phyloP scores from a whole-genome alignment of 2,113 vertebrate species.

The Bettongia penicillata region DNA sequence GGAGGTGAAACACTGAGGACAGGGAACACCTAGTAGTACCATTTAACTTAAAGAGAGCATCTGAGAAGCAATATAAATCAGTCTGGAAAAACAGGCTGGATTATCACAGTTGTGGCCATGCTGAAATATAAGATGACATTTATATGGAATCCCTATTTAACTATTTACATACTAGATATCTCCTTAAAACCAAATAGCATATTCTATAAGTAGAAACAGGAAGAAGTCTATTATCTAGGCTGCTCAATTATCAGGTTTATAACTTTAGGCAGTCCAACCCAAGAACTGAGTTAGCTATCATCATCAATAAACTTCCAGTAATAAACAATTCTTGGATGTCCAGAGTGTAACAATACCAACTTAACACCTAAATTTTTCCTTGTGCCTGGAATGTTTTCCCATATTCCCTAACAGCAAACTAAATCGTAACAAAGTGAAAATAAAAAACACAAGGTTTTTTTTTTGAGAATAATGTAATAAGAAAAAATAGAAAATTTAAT shows the following conservation, averaged over 20 bases:
- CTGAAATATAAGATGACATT: not conserved
- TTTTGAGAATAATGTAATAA: not conserved
- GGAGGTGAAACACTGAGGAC: not conserved
- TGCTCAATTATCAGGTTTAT: not conserved
- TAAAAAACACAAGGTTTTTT: not conserved
- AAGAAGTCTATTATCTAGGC: not conserved
- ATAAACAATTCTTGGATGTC: not conserved
- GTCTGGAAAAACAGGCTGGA: not conserved
- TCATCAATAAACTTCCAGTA: not conserved
- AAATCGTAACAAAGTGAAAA: not conserved
- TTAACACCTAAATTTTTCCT: not conserved
- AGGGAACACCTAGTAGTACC: not conserved
- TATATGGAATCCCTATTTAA: not conserved
- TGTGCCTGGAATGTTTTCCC: conserved; percentile 7
- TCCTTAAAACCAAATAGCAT: not conserved
- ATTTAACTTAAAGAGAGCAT: not conserved
- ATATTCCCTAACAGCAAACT: not conserved
- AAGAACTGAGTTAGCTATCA: conserved; percentile 20
- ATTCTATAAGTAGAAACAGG: not conserved
- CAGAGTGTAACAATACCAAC: not conserved
- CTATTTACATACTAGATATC: not conserved
- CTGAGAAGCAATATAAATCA: not conserved
- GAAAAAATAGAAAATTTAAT: conserved; percentile 28
- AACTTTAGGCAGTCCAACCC: not conserved
- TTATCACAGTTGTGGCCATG: not conserved